phyloP scores from a whole-genome alignment of 2,797 vertebrate genomes.

The Antennarius maculatus region DNA sequence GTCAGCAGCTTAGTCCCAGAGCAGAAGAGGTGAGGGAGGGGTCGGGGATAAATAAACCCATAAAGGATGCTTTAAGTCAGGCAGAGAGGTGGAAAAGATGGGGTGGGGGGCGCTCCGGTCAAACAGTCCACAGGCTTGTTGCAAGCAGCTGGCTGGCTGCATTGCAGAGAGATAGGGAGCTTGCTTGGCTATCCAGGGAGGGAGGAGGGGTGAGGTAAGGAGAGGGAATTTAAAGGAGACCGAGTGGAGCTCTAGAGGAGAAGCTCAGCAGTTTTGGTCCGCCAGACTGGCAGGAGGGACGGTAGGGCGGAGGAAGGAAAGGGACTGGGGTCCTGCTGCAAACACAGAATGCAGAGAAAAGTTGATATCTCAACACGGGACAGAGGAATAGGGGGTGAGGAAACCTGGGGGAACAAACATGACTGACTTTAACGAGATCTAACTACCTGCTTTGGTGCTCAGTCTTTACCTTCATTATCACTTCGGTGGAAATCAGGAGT shows the following conservation, averaged over 20 bases:
- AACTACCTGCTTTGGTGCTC: slow-evolving; percentile 12
- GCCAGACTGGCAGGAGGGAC: slow-evolving; percentile 35
- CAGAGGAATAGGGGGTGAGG: slow-evolving; percentile 1
- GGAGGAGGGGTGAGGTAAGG: slow-evolving; percentile 10
- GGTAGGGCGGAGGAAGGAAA: slow-evolving; percentile 22
- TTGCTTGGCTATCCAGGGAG: not conserved
- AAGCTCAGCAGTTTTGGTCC: slow-evolving; percentile 37
- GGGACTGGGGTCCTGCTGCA: slow-evolving; percentile 44
- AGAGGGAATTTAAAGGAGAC: slow-evolving; percentile 18
- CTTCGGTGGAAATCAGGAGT: slow-evolving; percentile 9
- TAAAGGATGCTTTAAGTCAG: slow-evolving; percentile 83
- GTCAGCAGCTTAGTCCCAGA: slow-evolving; percentile 63
- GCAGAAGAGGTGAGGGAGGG: slow-evolving; percentile 36
- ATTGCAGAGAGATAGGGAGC: slow-evolving; percentile 70
- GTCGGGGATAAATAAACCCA: slow-evolving; percentile 77
- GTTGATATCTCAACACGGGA: slow-evolving; percentile 56
- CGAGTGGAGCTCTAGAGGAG: slow-evolving; percentile 45
- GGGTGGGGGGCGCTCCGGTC: slow-evolving; percentile 63
- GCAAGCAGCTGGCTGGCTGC: slow-evolving; percentile 76
- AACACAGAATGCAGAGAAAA: slow-evolving; percentile 47
- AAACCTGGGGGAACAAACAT: not conserved
- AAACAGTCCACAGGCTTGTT: slow-evolving; percentile 74
- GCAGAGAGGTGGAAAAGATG: slow-evolving; percentile 56
- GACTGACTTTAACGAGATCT: not conserved
- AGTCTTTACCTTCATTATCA: slow-evolving; percentile 7